Evolutionary conservation across 2,113 vertebrate genomes (phyloP).

Genomic region (Heloderma charlesbogerti): DNA sequence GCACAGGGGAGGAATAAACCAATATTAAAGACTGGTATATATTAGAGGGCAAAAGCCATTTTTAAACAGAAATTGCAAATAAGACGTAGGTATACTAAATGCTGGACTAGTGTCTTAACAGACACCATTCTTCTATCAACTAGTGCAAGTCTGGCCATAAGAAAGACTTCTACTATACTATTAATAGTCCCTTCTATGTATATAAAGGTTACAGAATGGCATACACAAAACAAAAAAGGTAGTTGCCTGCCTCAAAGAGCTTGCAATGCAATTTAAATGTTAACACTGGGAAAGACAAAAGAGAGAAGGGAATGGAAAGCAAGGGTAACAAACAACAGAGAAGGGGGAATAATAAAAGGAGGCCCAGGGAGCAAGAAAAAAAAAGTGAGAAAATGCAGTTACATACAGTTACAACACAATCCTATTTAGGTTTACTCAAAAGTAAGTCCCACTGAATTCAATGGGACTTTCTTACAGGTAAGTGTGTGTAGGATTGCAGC

Average conservation of each 20-base stretch:
- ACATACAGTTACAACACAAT: no score
- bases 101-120: background rate
- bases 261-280: no score
- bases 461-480: no score
- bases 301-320: background rate
- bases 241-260: no score
- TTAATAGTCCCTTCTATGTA: background rate
- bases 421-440: no score
- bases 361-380: no score
- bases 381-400: background rate
- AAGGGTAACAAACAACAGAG: background rate
- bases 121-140: background rate
- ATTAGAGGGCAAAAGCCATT: background rate
- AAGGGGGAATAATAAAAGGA: background rate
- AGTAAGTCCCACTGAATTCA: no score
- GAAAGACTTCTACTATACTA: background rate
- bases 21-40: background rate
- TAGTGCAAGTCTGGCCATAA: background rate
- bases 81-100: background rate
- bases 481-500: no score
- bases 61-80: background rate
- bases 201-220: no score
- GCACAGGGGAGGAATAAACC: background rate
- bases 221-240: no score
- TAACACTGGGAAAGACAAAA: no score